A percentile compares a stretch with the other conserved stretches of the same genome.
Evolutionary conservation across 1,140 invertebrate species (phyloP).

Genomic region (Diploscapter pachys): DNA sequence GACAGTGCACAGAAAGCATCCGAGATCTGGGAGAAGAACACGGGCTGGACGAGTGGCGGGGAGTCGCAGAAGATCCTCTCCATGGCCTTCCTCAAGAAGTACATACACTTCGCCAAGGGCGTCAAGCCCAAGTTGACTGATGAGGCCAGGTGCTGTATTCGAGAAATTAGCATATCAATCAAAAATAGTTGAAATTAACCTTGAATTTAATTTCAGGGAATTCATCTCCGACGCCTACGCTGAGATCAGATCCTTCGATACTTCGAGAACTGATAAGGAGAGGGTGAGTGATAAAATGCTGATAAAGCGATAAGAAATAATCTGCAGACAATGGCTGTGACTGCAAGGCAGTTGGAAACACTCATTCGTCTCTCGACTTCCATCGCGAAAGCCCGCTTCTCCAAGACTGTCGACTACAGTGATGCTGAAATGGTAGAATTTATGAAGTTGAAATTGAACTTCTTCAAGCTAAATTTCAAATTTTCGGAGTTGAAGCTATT

Average conservation of each 20-base stretch:
- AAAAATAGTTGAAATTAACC: too few species aligned
- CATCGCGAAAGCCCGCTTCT: constrained; percentile 91
- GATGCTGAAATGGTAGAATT: constrained; percentile 71
- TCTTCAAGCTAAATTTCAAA: too few species aligned
- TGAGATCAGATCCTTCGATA: constrained; percentile 79
- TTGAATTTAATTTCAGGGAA: constrained; percentile 57
- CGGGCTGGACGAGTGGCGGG: constrained; percentile 59
- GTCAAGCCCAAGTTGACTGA: constrained; percentile 84
- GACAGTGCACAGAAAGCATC: constrained; percentile 66
- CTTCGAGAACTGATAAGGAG: constrained; percentile 74
- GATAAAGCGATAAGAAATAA: background rate
- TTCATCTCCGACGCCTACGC: constrained; percentile 92
- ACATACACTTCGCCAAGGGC: constrained; percentile 86
- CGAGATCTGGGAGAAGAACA: constrained; percentile 59
- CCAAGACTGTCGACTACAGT: constrained; percentile 73
- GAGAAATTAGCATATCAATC: too few species aligned
- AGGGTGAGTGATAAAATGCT: constrained; percentile 68
- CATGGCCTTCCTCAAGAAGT: constrained; percentile 92
- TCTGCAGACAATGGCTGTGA: constrained; percentile 88
- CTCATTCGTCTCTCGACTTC: constrained; percentile 93
- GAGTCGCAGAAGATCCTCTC: constrained; percentile 75
- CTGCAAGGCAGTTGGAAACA: constrained; percentile 92
- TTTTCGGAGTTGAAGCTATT: too few species aligned
- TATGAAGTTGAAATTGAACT: too few species aligned
- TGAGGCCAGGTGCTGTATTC: constrained; percentile 69